Evolutionary conservation across 2,888 invertebrate species (phyloP).

Genomic region (Rapana venosa): DNA sequence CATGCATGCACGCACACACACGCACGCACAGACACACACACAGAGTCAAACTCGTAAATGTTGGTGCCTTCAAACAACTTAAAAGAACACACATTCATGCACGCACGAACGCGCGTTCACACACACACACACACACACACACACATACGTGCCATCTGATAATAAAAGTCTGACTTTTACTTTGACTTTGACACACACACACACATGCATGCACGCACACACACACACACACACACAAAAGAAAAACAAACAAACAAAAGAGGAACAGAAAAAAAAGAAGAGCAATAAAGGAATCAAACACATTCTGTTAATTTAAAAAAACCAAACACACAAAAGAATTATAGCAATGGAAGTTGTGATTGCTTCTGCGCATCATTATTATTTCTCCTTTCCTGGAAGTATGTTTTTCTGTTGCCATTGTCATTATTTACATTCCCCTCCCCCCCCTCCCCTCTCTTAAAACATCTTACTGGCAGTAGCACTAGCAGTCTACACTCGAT

Average conservation of each 20-base stretch:
- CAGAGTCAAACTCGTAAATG: not conserved
- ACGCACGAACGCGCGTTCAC: not conserved
- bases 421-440: too few species aligned
- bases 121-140: not conserved
- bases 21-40: conserved; percentile 8
- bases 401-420: too few species aligned
- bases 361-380: too few species aligned
- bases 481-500: too few species aligned
- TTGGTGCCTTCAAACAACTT: not conserved
- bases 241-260: not conserved
- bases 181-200: not conserved
- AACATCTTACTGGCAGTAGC: too few species aligned
- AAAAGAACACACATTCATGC: not conserved
- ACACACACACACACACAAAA: too few species aligned
- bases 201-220: not conserved
- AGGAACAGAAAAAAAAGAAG: not conserved
- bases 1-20: conserved; percentile 2
- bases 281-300: not conserved
- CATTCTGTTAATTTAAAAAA: not conserved
- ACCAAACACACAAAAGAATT: too few species aligned
- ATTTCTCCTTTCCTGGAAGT: too few species aligned
- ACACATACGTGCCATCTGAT: not conserved
- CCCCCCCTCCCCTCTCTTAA: too few species aligned
- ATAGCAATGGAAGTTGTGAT: too few species aligned
- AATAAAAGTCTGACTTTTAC: too few species aligned